phyloP scores from a whole-genome alignment of 92 coral and sea anemone genomes.

The Hydrozoanthus gracilis region DNA sequence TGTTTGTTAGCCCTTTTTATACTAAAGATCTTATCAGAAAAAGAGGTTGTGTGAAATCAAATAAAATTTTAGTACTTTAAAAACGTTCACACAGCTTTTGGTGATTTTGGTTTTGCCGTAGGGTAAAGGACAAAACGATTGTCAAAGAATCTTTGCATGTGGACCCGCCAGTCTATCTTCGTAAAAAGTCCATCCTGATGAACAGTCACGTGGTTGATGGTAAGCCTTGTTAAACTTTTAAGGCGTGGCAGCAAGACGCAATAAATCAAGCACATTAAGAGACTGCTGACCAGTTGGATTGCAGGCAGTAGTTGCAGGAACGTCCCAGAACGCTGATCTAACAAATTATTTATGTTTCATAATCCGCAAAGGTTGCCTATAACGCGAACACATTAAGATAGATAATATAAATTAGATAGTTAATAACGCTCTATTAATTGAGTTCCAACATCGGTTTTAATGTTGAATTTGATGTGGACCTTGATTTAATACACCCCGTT shows the following conservation, averaged over 20 bases:
- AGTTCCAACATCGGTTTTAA: not conserved
- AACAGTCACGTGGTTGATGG: not conserved
- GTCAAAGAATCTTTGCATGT: slow-evolving; percentile 11
- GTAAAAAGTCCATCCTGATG: not conserved
- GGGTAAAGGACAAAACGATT: slow-evolving; percentile 18
- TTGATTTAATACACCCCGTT: not conserved
- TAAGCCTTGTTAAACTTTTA: not conserved
- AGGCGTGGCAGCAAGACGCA: not conserved
- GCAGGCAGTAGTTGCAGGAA: not conserved
- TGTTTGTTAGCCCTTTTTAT: too few relatives aligned
- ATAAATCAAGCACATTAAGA: too few relatives aligned
- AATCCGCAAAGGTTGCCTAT: too few relatives aligned
- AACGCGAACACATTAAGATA: too few relatives aligned
- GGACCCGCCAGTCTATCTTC: slow-evolving; percentile 29
- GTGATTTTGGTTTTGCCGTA: not conserved
- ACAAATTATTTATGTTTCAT: too few relatives aligned
- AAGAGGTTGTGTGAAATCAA: too few relatives aligned
- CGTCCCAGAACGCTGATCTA: too few relatives aligned
- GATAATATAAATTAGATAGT: too few relatives aligned
- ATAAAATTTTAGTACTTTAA: too few relatives aligned
- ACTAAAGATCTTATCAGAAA: too few relatives aligned
- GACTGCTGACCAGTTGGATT: not conserved
- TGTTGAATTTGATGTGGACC: too few relatives aligned
- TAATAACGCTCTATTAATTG: too few relatives aligned
- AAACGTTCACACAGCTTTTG: not conserved